Percentiles rank a stretch among this genome's conserved stretches.
Evolutionary conservation across 1,140 invertebrate species (phyloP).

Genomic region (Tribolium madens): DNA sequence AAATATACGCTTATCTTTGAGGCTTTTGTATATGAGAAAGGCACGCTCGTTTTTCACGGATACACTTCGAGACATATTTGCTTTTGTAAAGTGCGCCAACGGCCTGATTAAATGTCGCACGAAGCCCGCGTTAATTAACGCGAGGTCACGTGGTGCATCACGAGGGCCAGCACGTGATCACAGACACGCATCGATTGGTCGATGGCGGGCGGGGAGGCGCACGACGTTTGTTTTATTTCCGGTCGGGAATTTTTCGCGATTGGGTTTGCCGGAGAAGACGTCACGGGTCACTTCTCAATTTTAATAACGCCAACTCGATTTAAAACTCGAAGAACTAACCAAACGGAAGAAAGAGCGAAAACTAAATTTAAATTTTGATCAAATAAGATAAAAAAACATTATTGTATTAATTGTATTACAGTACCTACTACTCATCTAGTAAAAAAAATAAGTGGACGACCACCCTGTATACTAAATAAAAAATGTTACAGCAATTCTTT

Average conservation of each 20-base stretch:
- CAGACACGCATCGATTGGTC: background rate
- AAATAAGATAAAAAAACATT: no score
- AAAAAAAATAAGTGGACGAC: no score
- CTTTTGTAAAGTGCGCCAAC: background rate
- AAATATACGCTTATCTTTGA: conserved; percentile 35
- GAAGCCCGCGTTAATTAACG: background rate
- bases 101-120: conserved; percentile 11
- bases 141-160: background rate
- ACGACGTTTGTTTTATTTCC: no score
- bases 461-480: no score
- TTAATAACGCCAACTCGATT: no score
- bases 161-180: background rate
- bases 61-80: background rate
- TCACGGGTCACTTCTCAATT: no score
- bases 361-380: no score
- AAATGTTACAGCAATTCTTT: no score
- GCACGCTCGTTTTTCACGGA: conserved; percentile 1
- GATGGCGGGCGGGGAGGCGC: background rate
- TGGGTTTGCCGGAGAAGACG: background rate
- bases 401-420: no score
- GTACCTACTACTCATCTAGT: no score
- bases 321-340: no score
- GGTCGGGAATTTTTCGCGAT: background rate
- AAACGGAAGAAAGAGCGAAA: no score
- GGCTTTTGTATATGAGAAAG: conserved; percentile 20